phyloP scores from a whole-genome alignment of 2,113 vertebrate genomes.

The Mesoclemmys tuberculata region DNA sequence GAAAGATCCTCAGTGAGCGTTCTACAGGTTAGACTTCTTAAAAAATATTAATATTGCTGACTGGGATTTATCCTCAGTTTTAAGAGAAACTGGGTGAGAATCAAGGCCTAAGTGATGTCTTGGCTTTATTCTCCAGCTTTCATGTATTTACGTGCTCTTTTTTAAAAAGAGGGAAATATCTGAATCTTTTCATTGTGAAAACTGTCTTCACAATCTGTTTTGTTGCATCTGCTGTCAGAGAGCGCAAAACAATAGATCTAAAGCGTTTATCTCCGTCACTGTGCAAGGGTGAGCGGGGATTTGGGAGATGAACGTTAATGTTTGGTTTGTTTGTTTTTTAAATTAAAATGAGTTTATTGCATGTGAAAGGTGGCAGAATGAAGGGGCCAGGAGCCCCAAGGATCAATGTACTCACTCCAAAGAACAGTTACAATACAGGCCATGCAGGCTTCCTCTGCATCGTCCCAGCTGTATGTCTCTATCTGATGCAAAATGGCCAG shows the following conservation, averaged over 20 bases:
- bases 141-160: not conserved
- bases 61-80: not conserved
- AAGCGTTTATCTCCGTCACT: not conserved
- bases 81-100: not conserved
- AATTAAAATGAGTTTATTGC: not conserved
- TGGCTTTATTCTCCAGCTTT: not conserved
- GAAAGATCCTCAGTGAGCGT: not conserved
- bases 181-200: not conserved
- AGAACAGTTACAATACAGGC: not conserved
- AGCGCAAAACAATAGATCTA: not conserved
- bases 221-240: not conserved
- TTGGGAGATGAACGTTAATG: rapidly evolving
- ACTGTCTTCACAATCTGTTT: not conserved
- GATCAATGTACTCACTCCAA: not conserved
- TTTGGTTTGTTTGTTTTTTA: not conserved
- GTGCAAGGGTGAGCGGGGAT: not conserved
- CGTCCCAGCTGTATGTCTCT: not conserved
- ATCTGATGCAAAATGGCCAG: not conserved
- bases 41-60: not conserved
- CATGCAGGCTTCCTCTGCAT: not conserved
- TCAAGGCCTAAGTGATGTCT: not conserved
- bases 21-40: not conserved
- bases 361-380: not conserved
- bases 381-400: not conserved
- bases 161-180: not conserved